Evolutionary conservation across 2,888 invertebrate genomes (phyloP), one percentile per base, ranked within the genome.

Genomic region (Allacma fusca): DNA sequence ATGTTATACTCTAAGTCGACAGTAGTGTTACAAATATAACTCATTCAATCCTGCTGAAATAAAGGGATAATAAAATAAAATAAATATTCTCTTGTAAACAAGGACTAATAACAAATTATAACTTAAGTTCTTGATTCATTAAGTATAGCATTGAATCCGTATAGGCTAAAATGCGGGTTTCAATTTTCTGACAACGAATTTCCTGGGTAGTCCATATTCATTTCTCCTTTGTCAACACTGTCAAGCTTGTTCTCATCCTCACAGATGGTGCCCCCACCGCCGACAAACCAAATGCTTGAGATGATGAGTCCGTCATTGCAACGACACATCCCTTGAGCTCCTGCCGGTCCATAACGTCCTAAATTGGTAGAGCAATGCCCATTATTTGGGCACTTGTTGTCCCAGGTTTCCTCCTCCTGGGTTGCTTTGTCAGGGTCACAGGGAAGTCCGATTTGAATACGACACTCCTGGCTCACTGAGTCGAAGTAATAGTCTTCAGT

Each of bases 271-370:
- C 76, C 76, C 4, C 76, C 76, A 1, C 76, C 76, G 13, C 34
- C 59, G 1, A 69, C 69, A 34, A 64, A 76, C 76, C 76, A 76
- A 23, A 64, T 23, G 64, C 70, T 70, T n/a, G 40, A 23, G 40
- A 76, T 69, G 43, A 21, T 19, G 70, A 50, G 70, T 12, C 76
- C 76, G 1, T 69, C 70, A 13, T 70, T 57, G 64, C 76, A 76
- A 13, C 76, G 76, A 70, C 76, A 76, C 70, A 76, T 70, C 40
- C 76, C 76, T 26, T 24, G 24, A 21, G 76, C 76, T 40, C 76
- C 76, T 59, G 13, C 19, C 2, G 76, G 76, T 40, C 70, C 76
- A 40, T 76, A 76, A 19, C 64, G 70, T 24, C 76, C 76, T 16
- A 76, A n/a, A 43, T 76, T 64, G 24, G 43, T 34, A n/a, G 70